Evolutionary conservation across 2,888 invertebrate species (phyloP).

Genomic region (Azorinus chamasolen): DNA sequence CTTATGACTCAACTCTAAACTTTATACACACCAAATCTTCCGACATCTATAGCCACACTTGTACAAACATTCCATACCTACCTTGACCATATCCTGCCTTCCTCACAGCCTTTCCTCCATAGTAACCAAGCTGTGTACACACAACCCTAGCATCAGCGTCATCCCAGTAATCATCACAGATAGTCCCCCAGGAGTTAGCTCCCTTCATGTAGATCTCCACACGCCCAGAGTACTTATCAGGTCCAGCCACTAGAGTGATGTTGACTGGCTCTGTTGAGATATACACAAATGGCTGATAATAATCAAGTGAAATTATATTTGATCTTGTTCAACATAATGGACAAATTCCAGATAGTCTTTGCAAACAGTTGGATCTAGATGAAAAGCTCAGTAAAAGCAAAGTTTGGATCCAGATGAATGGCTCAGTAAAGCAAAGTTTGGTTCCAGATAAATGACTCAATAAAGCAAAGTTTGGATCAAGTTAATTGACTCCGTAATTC

Average conservation of each 20-base stretch:
- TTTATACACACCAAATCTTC: background rate
- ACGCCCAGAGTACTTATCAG: constrained; percentile 89
- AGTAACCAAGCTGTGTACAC: constrained; percentile 70
- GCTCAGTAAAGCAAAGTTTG: no score
- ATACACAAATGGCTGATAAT: no score
- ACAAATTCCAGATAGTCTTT: no score
- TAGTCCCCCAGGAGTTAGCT: constrained; percentile 75
- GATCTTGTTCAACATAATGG: no score
- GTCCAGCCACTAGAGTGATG: constrained; percentile 89
- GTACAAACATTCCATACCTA: constrained; percentile 10
- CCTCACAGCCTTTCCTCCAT: constrained; percentile 66
- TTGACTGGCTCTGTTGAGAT: constrained; percentile 74
- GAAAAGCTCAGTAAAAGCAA: no score
- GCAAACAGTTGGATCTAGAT: no score
- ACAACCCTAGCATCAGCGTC: constrained; percentile 71
- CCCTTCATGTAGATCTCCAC: constrained; percentile 88
- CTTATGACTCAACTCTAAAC: background rate
- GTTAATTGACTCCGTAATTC: no score
- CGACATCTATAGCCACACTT: no score
- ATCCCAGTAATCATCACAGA: constrained; percentile 78
- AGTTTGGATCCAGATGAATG: no score
- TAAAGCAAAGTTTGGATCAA: no score
- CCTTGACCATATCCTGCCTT: constrained; percentile 67
- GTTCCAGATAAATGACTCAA: no score
- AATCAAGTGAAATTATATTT: no score